Evolutionary conservation across 2,113 vertebrate species (phyloP), one percentile per base, ranked within the genome.

Genomic region (Stegastes partitus): DNA sequence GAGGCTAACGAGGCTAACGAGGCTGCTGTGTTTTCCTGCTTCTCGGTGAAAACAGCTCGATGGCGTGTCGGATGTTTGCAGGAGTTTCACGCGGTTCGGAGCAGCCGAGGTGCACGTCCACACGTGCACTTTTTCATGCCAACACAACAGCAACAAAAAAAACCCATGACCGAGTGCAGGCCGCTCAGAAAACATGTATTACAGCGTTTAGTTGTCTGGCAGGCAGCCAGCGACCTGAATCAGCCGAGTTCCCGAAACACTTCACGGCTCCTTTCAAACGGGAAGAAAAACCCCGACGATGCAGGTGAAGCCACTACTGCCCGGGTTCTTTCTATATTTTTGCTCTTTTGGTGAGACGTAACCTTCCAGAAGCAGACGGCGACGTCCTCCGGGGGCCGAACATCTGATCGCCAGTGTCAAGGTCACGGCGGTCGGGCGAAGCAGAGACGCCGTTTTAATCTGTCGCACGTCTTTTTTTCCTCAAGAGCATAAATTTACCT

Each of bases 401-500:
- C 37, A 77, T 80, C 69, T 63, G 74, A 78, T 66, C 34, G 73
- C 87, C 73, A 51, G 19, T 71, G 72, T 88, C 67, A 81, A 76
- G 74, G 81, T 81, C 74, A 70, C 67, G 44, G 23, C 57, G 5
- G 0, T 64, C 77, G 34, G 47, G 34, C 28, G 28, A 61, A 65
- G 67, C 59, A 59, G 59, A 82, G 25, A 74, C 69, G 66, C 26
- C 53, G n/a, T 31, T 89, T 82, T 80, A 81, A 79, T 82, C 84
- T 71, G 37, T 45, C 71, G 54, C 23, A 1, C 79, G 65, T 82
- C 58, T 81, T 68, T 63, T 85, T 34, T 31, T 31, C 53, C 59
- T 61, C 16, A 61, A 23, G 34, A 70, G 75, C 28, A 31, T 34
- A 10, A 68, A 74, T 89, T 77, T 53, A 77, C 82, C 49, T 50